These are phyloP conservation scores for Agriopis aurantiaria DNA, from an alignment of 2,888 invertebrate genomes.

Conservation along the genomic window DNA sequence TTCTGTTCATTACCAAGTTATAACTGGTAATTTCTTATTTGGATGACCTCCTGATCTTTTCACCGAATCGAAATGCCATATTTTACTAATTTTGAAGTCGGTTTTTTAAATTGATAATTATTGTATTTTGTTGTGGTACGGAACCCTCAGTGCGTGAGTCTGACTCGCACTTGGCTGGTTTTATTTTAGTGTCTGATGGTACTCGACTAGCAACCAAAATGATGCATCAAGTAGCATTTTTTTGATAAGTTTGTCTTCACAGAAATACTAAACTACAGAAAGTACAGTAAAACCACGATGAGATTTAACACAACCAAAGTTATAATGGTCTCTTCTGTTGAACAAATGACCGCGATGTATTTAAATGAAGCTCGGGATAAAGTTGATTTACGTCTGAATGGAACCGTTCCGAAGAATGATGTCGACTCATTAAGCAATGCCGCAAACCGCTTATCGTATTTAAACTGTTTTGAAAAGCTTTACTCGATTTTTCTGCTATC, in stretches of 20 bases:
- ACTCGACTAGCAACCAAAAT: too few relatives aligned
- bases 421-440: conserved; percentile 49
- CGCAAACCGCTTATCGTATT: conserved; percentile 56
- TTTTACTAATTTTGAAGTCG: too few relatives aligned
- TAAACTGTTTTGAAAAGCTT: conserved; percentile 41
- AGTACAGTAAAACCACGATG: conserved; percentile 21
- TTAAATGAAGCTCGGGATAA: conserved; percentile 45
- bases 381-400: conserved; percentile 48
- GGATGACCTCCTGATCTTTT: too few relatives aligned
- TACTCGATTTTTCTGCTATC: conserved; percentile 14
- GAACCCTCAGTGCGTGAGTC: too few relatives aligned
- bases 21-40: too few relatives aligned
- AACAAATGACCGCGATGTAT: conserved; percentile 38
- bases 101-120: too few relatives aligned
- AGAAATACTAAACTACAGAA: not conserved
- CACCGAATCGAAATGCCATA: too few relatives aligned
- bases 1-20: too few relatives aligned
- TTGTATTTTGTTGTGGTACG: too few relatives aligned
- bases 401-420: conserved; percentile 39
- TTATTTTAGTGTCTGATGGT: too few relatives aligned
- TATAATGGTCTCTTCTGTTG: conserved; percentile 22
- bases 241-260: not conserved
- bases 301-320: conserved; percentile 14
- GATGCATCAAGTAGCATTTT: too few relatives aligned
- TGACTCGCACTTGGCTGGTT: too few relatives aligned